Evolutionary conservation across 2,888 invertebrate species (phyloP).

Genomic region (Dorcus parallelipipedus): DNA sequence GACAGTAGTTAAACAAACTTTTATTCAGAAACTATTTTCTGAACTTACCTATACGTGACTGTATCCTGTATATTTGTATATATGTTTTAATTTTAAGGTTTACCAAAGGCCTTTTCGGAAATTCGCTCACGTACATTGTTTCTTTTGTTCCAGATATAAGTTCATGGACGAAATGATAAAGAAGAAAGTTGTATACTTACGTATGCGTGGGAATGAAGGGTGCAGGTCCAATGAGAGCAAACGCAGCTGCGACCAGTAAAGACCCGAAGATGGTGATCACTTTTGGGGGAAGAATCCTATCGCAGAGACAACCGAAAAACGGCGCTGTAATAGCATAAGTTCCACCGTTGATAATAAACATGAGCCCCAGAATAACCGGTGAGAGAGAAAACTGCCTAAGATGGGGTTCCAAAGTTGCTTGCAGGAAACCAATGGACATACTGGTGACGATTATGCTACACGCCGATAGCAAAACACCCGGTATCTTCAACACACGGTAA

Average conservation of each 20-base stretch:
- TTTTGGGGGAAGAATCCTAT: conserved; percentile 64
- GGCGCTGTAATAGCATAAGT: conserved; percentile 78
- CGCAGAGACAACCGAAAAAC: conserved; percentile 77
- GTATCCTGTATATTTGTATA: too few species aligned
- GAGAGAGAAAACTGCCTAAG: conserved; percentile 69
- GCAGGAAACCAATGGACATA: conserved; percentile 81
- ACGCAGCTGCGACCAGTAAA: conserved; percentile 63
- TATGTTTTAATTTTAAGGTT: too few species aligned
- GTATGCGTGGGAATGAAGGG: conserved; percentile 67
- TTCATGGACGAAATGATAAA: too few species aligned
- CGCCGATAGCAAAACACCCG: conserved; percentile 69
- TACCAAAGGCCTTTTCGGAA: too few species aligned
- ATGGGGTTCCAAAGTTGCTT: conserved; percentile 87
- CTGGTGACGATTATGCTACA: conserved; percentile 73
- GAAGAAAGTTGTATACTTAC: conserved; percentile 44
- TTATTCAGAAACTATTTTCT: too few species aligned
- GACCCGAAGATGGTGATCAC: conserved; percentile 66
- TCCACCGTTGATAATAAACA: conserved; percentile 83
- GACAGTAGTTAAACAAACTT: too few species aligned
- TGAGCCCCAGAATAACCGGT: conserved; percentile 68
- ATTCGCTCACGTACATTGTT: too few species aligned
- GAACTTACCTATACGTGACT: too few species aligned
- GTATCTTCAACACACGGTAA: conserved; percentile 63
- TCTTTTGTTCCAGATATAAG: too few species aligned
- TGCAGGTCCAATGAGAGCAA: conserved; percentile 76